Evolutionary conservation across 92 coral and sea anemone species (phyloP), one percentile per base, ranked within the genome.

Genomic region (Umimayanthus chanpuru): DNA sequence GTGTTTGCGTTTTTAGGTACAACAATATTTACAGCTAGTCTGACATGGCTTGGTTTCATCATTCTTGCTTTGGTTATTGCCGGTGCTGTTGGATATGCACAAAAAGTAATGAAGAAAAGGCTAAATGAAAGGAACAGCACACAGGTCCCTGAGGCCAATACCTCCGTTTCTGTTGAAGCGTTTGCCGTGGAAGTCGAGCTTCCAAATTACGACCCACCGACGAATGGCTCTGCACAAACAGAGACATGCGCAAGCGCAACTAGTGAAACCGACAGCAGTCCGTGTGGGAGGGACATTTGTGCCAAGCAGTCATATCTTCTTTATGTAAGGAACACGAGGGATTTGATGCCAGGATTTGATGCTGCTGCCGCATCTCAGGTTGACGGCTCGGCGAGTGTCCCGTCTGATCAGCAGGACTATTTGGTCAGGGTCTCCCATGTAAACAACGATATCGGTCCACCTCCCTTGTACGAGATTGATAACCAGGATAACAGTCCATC

Each of bases 191-290:
- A 78, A 53, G 32, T 25, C 21, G 64, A 50, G 66, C 82, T 78
- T n/a, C 82, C 82, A 11, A 78, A 16, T n/a, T 78, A 78, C 82
- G 82, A 78, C 28, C 10, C 40, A 44, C 21, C 18, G 38, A 44
- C 66, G 9, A 78, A 21, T 49, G 65, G 66, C 7, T 28, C 65
- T n/a, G 39, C 30, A 47, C 65, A 11, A 30, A 43, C 82, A n/a
- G 36, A 78, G 21, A 47, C 2, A 39, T 10, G 38, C 7, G 15
- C 38, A 29, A 5, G 66, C 5, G 82, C 82, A 10, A 32, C 36
- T 32, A 28, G 82, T 26, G 82, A 40, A 9, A 25, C 4, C 25
- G 11, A 6, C 8, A 29, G 3, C 25, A 9, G n/a, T 53, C 66
- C 36, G 11, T 11, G 18, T 44, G 66, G 20, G 23, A 16, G 36